Base-by-base conservation (phyloP, 2,797 vertebrate genomes). In the Poeciliopsis turneri region DNA sequence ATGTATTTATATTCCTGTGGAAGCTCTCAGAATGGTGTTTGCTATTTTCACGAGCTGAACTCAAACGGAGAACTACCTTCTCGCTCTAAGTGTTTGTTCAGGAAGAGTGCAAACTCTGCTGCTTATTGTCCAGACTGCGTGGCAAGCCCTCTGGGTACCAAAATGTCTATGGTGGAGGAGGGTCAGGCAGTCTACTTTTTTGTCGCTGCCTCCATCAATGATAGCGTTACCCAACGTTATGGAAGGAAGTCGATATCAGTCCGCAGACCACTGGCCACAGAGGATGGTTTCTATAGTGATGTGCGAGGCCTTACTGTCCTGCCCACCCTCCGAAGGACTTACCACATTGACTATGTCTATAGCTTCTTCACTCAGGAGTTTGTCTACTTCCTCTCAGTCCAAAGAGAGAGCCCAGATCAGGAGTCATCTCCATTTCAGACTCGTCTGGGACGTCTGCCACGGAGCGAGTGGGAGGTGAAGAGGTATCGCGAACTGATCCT, bases 311-410 rank as follows among this genome's bases (percentile, higher is more conserved):
- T 99, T 82, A 98, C 97, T 0, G 98, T 99, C 66, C 93, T 97
- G 72, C 96, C 97, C 0, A 84, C 72, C 0, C 91, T 97, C 74
- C 93, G 87, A 1, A 87, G 94, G 84, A 94, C 93, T 0, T 98
- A 98, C 90, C 94, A 90, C 49, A 97, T 99, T 25, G 90, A 94
- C 47, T 99, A 99, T 0, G 86, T 98, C 75, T 95, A 99, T 92
- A 98, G 97, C 83, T 99, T 99, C 59, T 84, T 83, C 0, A 89
- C 95, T 0, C 85, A 94, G 66, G 91, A 96, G 84, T 96, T 97
- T 1, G 97, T 99, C 82, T 99, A 97, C 89, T 97, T 99, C 90
- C 89, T 99, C 74, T 97, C 90, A 0, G 97, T 99, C 45, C 98
- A 99, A 86, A 95, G 92, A 0, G 94, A 97, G 74, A 94, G 79